Conservation (phyloP, 1,140 invertebrate species). For the Drosophila triauraria region DNA sequence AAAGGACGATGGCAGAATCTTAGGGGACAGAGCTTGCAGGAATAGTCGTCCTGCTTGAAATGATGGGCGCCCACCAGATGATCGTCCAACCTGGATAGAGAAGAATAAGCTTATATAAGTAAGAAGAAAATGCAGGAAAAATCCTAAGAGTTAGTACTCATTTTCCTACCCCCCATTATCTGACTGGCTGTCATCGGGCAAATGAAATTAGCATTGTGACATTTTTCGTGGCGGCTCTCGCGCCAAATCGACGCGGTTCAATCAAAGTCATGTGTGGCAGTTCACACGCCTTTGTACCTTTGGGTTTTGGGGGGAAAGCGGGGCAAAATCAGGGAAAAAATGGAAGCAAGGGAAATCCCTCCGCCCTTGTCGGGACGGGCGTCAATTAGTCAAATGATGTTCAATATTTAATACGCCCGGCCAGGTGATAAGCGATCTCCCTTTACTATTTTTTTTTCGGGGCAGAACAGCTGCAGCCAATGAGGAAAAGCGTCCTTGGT, state of each 20-base stretch:
- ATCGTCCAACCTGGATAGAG: conserved; percentile 90
- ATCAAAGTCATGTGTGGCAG: conserved; percentile 76
- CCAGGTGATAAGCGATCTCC: conserved; percentile 70
- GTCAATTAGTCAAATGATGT: conserved; percentile 85
- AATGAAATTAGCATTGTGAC: conserved; percentile 75
- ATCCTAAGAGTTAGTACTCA: neutral
- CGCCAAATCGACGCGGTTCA: conserved; percentile 57
- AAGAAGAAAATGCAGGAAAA: neutral
- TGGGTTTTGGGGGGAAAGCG: neutral
- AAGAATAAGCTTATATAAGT: conserved; percentile 26
- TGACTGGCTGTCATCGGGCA: conserved; percentile 56
- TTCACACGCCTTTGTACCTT: conserved; percentile 66
- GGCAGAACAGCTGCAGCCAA: conserved; percentile 67
- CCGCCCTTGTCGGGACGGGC: conserved; percentile 25
- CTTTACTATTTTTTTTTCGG: neutral
- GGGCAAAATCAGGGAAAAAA: neutral
- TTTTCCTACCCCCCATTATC: conserved; percentile 36
- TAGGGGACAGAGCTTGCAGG: conserved; percentile 93
- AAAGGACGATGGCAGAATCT: conserved; percentile 93
- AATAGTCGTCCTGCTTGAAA: conserved; percentile 91
- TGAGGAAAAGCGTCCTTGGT: conserved; percentile 52
- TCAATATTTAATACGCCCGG: conserved; percentile 85
- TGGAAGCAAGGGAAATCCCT: conserved; percentile 13
- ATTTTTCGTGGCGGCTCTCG: conserved; percentile 19
- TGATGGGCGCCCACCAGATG: conserved; percentile 92